phyloP scores from a whole-genome alignment of 2,888 invertebrate genomes.

The Oscheius sp. region DNA sequence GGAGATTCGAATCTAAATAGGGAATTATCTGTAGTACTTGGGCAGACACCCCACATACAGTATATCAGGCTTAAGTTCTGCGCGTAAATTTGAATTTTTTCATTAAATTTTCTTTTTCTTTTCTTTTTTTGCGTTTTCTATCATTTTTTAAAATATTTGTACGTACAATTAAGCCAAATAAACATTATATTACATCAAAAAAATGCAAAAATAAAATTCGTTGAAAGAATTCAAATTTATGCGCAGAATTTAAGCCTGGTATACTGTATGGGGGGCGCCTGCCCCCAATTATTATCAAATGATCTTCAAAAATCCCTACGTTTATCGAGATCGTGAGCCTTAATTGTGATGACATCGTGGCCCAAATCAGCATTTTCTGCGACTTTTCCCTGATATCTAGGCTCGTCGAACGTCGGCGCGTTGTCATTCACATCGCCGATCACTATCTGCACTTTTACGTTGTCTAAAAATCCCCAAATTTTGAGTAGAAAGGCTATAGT shows the following conservation, averaged over 20 bases:
- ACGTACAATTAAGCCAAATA: too few relatives aligned
- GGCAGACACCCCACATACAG: too few relatives aligned
- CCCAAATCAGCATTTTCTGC: slow-evolving; percentile 48
- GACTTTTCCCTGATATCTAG: slow-evolving; percentile 53
- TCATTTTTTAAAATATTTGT: too few relatives aligned
- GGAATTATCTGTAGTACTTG: too few relatives aligned
- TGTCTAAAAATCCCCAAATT: slow-evolving; percentile 49
- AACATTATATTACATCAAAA: too few relatives aligned
- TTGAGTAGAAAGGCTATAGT: background rate
- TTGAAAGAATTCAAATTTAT: too few relatives aligned
- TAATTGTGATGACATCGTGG: slow-evolving; percentile 51
- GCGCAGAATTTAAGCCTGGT: too few relatives aligned
- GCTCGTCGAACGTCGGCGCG: slow-evolving; percentile 87
- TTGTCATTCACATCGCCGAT: slow-evolving; percentile 98
- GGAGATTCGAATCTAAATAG: slow-evolving; percentile 64
- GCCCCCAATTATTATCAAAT: background rate
- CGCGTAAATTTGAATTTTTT: too few relatives aligned
- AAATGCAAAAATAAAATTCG: too few relatives aligned
- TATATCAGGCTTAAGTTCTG: too few relatives aligned
- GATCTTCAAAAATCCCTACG: slow-evolving; percentile 45
- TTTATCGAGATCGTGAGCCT: slow-evolving; percentile 66
- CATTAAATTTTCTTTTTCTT: too few relatives aligned
- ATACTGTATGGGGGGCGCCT: background rate
- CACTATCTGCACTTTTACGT: slow-evolving; percentile 93
- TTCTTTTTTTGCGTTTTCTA: too few relatives aligned